Conservation (phyloP, 2,113 vertebrate species). For the Psittacara wagleri region DNA sequence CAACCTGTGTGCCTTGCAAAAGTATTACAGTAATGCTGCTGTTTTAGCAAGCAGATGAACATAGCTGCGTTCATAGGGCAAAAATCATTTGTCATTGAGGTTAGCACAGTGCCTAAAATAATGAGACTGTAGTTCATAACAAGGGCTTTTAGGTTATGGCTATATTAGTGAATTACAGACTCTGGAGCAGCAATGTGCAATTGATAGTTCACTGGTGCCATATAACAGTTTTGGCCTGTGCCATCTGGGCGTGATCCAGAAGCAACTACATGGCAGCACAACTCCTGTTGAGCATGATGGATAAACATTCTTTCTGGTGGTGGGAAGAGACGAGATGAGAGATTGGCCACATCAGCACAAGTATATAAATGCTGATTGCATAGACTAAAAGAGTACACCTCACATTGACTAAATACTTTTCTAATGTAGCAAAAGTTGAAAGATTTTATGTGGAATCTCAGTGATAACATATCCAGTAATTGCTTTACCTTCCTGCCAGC, state of each 20-base stretch:
- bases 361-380: neutral
- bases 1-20: neutral
- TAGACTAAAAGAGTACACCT: neutral
- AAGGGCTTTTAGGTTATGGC: neutral
- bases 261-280: neutral
- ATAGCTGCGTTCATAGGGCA: neutral
- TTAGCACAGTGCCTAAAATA: neutral
- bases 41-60: neutral
- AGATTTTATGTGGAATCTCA: neutral
- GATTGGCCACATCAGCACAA: neutral
- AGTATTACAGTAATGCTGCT: fast-evolving
- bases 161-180: neutral
- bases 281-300: neutral
- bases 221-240: neutral
- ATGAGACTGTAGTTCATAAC: neutral
- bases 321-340: neutral
- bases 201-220: neutral
- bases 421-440: neutral
- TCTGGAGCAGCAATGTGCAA: neutral
- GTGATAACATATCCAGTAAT: neutral
- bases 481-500: neutral
- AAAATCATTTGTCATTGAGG: neutral
- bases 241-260: neutral
- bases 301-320: neutral
- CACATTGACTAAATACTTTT: neutral